phyloP scores from a whole-genome alignment of 1,140 invertebrate genomes.

The Amphibalanus amphitrite region DNA sequence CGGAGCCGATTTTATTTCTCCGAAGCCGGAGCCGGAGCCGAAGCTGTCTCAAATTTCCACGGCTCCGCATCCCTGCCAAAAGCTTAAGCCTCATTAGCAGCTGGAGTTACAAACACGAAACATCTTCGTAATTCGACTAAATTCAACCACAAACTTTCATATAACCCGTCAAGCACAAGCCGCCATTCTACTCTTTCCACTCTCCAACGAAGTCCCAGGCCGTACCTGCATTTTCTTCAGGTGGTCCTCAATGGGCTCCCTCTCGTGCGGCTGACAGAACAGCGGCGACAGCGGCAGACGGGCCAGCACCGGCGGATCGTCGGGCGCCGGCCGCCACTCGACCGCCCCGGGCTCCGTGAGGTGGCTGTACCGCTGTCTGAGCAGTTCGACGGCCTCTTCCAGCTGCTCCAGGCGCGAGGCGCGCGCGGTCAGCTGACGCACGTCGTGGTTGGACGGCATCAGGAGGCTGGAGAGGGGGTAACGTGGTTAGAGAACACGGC shows the following conservation, averaged over 20 bases:
- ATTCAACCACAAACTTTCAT: background rate
- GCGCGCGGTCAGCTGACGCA: slow-evolving; percentile 4
- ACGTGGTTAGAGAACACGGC: too few species aligned
- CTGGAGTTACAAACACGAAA: too few species aligned
- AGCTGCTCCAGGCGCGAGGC: slow-evolving; percentile 8
- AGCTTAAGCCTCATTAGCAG: too few species aligned
- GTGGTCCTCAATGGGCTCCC: slow-evolving; percentile 56
- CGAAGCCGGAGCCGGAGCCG: too few species aligned
- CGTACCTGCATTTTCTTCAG: slow-evolving; percentile 45
- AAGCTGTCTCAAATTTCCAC: too few species aligned
- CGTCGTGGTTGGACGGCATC: slow-evolving; percentile 11
- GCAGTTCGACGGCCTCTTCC: slow-evolving; percentile 6
- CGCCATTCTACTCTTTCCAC: slow-evolving; percentile 19
- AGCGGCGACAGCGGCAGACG: slow-evolving; percentile 62
- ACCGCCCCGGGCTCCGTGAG: slow-evolving; percentile 4
- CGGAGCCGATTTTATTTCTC: too few species aligned
- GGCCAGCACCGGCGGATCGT: slow-evolving; percentile 24
- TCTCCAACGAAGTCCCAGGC: slow-evolving; percentile 30
- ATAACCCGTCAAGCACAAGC: background rate
- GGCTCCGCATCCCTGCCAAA: too few species aligned
- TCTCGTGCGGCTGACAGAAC: slow-evolving; percentile 81
- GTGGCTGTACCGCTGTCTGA: slow-evolving; percentile 6
- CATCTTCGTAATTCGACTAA: too few species aligned
- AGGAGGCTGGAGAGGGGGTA: too few species aligned
- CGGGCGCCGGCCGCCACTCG: background rate